Evolutionary conservation across 2,113 vertebrate species (phyloP).

Genomic region (Etheostoma cragini): DNA sequence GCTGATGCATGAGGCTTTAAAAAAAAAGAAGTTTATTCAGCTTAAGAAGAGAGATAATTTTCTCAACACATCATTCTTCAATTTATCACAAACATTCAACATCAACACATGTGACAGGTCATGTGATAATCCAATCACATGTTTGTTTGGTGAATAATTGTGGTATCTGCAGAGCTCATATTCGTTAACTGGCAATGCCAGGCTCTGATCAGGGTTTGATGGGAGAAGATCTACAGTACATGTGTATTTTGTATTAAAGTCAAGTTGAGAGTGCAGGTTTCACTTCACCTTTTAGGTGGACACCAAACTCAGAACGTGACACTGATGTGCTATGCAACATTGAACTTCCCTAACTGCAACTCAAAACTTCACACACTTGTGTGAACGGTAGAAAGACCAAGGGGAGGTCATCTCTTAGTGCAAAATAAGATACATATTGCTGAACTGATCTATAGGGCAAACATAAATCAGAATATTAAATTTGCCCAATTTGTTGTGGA

Average conservation of each 20-base stretch:
- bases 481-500: background rate
- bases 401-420: background rate
- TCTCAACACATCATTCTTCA: no score
- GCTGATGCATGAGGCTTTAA: no score
- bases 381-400: no score
- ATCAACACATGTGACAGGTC: background rate
- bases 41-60: no score
- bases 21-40: no score
- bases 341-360: background rate
- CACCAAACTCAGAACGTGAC: background rate
- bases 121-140: background rate
- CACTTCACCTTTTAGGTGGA: background rate
- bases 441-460: background rate
- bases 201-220: background rate
- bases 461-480: background rate
- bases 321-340: background rate
- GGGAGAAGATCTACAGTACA: background rate
- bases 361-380: background rate
- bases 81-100: no score
- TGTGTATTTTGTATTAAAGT: background rate
- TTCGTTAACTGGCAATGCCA: no score
- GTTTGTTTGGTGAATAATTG: background rate
- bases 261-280: background rate
- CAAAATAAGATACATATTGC: background rate
- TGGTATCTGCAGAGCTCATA: no score